Evolutionary conservation across 2,888 invertebrate species (phyloP).

Genomic region (Arctia plantaginis): DNA sequence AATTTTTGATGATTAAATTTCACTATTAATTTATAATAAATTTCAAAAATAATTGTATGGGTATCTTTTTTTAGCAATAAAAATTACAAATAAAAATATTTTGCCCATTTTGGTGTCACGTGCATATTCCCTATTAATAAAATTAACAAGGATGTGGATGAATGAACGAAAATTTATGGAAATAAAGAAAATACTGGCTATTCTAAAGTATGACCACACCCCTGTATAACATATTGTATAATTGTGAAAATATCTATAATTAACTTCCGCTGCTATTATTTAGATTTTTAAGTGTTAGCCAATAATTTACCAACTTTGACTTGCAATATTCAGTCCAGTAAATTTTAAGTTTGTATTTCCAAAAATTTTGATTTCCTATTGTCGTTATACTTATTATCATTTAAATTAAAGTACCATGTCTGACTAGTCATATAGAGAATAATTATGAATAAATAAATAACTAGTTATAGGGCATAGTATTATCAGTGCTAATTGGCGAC

Average conservation of each 20-base stretch:
- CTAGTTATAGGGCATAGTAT: slow-evolving; percentile 45
- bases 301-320: slow-evolving; percentile 10
- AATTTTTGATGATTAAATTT: too few species aligned
- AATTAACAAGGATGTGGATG: background rate
- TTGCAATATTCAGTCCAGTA: slow-evolving; percentile 48
- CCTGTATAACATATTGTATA: background rate
- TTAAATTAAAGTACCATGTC: slow-evolving; percentile 51
- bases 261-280: background rate
- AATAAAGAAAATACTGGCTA: background rate
- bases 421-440: slow-evolving; percentile 63
- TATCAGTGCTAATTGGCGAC: slow-evolving; percentile 40
- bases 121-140: too few species aligned
- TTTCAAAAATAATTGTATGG: too few species aligned
- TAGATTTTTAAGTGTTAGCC: slow-evolving; percentile 16
- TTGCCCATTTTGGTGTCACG: too few species aligned
- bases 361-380: background rate
- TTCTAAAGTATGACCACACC: background rate
- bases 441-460: slow-evolving; percentile 42
- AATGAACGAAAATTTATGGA: background rate
- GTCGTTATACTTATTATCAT: slow-evolving; percentile 3
- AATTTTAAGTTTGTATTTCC: slow-evolving; percentile 25
- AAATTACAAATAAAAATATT: too few species aligned
- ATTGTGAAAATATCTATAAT: background rate
- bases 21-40: too few species aligned
- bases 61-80: too few species aligned